Conservation (phyloP, 2,113 vertebrate genomes). For the Carassius gibelio region DNA sequence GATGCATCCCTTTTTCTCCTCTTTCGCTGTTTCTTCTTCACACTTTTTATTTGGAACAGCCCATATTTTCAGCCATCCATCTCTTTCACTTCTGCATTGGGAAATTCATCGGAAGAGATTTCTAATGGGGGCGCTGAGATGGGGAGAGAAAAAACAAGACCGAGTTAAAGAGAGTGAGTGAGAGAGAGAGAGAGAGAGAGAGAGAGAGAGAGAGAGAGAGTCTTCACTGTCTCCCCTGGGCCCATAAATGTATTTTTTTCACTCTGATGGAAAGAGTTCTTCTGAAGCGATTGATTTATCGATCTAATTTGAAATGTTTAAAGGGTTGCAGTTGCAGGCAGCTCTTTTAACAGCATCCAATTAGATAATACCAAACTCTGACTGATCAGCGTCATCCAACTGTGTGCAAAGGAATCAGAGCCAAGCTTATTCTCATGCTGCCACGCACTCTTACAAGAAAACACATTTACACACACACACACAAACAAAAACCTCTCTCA, state of each 20-base stretch:
- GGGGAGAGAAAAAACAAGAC: conserved; percentile 3
- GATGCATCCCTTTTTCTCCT: conserved; percentile 7
- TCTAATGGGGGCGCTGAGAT: conserved; percentile 17
- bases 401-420: conserved; percentile 14
- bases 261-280: conserved; percentile 48
- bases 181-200: conserved; percentile 7
- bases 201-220: conserved; percentile 38
- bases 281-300: conserved; percentile 57
- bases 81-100: conserved; percentile 41
- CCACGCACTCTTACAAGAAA: neutral
- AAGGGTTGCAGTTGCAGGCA: conserved; percentile 46
- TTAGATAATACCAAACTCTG: conserved; percentile 49
- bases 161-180: neutral
- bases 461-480: conserved; percentile 10
- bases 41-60: conserved; percentile 37
- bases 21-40: conserved; percentile 5
- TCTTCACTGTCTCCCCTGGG: conserved; percentile 34
- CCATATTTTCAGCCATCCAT: conserved; percentile 35
- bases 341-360: conserved; percentile 56
- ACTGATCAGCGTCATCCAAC: conserved; percentile 29
- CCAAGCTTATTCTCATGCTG: neutral
- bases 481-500: conserved; percentile 38
- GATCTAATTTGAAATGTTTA: conserved; percentile 56
- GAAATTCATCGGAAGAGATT: conserved; percentile 35
- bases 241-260: conserved; percentile 47